Evolutionary conservation across 30 jellyfish, hydroid and myxozoan genomes (phyloP), one percentile per base, ranked within the genome.

Genomic region (Aurelia aurita): DNA sequence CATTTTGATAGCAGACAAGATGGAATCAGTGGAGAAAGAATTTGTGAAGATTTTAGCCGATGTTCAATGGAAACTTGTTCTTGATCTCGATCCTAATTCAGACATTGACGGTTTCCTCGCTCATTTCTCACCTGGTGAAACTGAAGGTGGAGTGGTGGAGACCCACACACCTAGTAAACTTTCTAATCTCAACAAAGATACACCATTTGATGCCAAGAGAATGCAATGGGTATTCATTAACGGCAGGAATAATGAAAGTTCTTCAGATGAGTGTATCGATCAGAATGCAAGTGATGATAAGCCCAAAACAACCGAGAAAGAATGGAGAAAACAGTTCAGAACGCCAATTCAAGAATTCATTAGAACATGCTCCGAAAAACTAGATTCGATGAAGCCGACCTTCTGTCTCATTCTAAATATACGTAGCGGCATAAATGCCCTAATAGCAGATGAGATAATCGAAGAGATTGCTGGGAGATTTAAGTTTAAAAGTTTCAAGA

Each of bases 161-260:
- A 16, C 68, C 34, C 68, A 71, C 45, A 71, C 83, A 16, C 89
- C 89, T 9, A 67, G 35, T 62, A 27, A 66, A 29, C 79, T 61
- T n/a, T 21, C 65, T 1, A 19, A 15, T 27, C 55, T n/a, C 57
- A 65, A 28, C 45, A 23, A 18, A 49, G 76, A 22, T 21, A 0
- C 29, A 22, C 5, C 44, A 6, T 20, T 78, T 78, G 89, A 78
- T 60, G 29, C 60, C 23, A 78, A 78, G 23, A 61, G 89, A 62
- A 58, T 78, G 46, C 89, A 78, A 4, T 78, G 89, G 89, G 80
- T 62, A 62, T 78, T 78, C 45, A 79, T 54, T 20, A 78, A 78
- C 32, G 89, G 89, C 32, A 60, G 64, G 44, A 34, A 45, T 25
- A 0, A 45, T 29, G 81, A 54, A 43, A 35, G 10, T 35, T 35